Percentiles rank a stretch among this genome's conserved stretches.
Conservation (phyloP, 2,888 invertebrate genomes). For the Loripinus fragilis region DNA sequence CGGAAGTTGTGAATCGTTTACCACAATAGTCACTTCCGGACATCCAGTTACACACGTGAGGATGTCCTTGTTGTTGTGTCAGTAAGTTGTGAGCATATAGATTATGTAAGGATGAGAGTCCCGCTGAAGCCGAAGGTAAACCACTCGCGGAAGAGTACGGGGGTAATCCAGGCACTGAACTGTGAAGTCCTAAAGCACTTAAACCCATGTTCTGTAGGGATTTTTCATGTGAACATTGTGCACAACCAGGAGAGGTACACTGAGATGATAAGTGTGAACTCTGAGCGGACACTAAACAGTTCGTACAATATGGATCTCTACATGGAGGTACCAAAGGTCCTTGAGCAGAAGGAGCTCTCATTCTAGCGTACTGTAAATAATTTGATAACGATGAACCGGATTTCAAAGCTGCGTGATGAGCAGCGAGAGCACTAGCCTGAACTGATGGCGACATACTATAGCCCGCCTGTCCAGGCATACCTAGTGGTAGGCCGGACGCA, state of each 20-base stretch:
- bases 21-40: constrained; percentile 94
- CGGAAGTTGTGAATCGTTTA: constrained; percentile 95
- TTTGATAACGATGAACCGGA: constrained; percentile 61
- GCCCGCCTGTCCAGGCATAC: constrained; percentile 55
- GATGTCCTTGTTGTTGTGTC: constrained; percentile 60
- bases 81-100: constrained; percentile 72
- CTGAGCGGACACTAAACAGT: constrained; percentile 95
- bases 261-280: constrained; percentile 85
- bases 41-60: constrained; percentile 95
- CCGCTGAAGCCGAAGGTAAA: constrained; percentile 57
- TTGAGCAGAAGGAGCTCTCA: constrained; percentile 93
- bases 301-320: constrained; percentile 97
- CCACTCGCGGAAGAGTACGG: constrained; percentile 53
- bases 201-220: constrained; percentile 66
- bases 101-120: constrained; percentile 64
- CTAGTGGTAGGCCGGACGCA: constrained; percentile 58
- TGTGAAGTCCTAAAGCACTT: constrained; percentile 63
- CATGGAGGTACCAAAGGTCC: constrained; percentile 90
- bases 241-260: constrained; percentile 95
- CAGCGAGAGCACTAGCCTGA: constrained; percentile 63
- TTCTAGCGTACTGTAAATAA: constrained; percentile 91
- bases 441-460: constrained; percentile 58
- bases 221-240: constrained; percentile 95
- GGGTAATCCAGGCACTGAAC: constrained; percentile 54
- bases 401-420: constrained; percentile 60